Percentiles rank a stretch among this genome's conserved stretches.
phyloP scores from a whole-genome alignment of 2,113 vertebrate species.

The Psammodynastes pulverulentus region DNA sequence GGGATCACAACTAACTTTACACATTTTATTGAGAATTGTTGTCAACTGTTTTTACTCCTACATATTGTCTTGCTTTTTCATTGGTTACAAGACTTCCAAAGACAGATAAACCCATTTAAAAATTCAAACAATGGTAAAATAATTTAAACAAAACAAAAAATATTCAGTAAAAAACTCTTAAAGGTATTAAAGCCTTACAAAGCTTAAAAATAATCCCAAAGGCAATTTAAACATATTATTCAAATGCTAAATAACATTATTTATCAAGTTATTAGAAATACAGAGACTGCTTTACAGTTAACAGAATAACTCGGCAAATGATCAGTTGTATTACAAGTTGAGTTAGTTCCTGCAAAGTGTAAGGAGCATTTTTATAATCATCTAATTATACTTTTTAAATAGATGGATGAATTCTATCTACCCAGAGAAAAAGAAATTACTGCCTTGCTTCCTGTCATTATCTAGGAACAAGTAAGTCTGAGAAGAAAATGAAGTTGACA shows the following conservation, averaged over 20 bases:
- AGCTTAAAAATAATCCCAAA: not conserved
- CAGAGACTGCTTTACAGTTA: not conserved
- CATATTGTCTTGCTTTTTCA: not conserved
- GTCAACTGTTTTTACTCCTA: not conserved
- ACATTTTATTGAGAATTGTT: not conserved
- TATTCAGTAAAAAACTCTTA: not conserved
- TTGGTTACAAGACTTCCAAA: not conserved
- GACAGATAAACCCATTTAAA: not conserved
- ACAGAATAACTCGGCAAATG: not conserved
- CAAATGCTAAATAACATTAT: not conserved
- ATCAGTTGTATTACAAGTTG: not conserved
- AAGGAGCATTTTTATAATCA: not conserved
- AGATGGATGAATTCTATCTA: not conserved
- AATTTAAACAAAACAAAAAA: not conserved
- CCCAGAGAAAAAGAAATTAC: not conserved
- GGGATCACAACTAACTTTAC: not conserved
- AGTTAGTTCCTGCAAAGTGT: not conserved
- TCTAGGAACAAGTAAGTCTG: slow-evolving; percentile 84
- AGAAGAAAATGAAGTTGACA: slow-evolving; percentile 96
- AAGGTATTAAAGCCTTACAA: not conserved
- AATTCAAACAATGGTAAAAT: not conserved
- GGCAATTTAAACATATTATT: not conserved
- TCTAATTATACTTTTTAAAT: not conserved
- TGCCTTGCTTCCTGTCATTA: not conserved
- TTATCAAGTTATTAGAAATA: not conserved